These are phyloP conservation scores for Anolis sagrei DNA, from an alignment of 2,113 vertebrate genomes.

Conservation along the genomic window DNA sequence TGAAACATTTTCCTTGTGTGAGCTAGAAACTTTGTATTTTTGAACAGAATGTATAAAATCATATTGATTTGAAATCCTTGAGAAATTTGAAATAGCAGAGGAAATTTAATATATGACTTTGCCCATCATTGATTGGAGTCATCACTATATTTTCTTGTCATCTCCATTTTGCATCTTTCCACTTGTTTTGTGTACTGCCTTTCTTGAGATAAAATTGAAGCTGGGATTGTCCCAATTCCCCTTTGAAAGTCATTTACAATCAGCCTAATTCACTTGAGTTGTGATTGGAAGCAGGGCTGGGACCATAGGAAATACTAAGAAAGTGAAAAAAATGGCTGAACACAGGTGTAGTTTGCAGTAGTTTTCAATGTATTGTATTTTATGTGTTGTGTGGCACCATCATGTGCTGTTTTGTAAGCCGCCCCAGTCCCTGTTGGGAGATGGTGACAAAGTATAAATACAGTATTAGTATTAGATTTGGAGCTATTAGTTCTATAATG, in stretches of 20 bases:
- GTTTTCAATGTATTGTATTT: too few species aligned
- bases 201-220: neutral
- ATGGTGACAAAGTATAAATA: too few species aligned
- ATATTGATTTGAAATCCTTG: neutral
- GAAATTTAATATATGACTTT: neutral
- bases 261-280: neutral
- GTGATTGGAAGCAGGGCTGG: neutral
- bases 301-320: neutral
- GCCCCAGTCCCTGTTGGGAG: too few species aligned
- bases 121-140: neutral
- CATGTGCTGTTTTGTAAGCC: too few species aligned
- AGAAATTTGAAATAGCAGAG: neutral
- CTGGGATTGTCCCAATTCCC: neutral
- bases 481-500: neutral
- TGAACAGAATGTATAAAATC: neutral
- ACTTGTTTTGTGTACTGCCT: neutral
- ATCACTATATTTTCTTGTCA: neutral
- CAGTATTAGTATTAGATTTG: too few species aligned
- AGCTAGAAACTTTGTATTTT: neutral
- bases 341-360: neutral
- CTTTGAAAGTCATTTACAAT: slow-evolving; percentile 15
- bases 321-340: neutral
- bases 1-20: neutral
- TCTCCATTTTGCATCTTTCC: neutral
- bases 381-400: too few species aligned